A percentile compares a stretch with the other conserved stretches of the same genome.
These are phyloP conservation scores for Capromys pilorides DNA, from an alignment of 2,797 vertebrate species.

Conservation along the genomic window DNA sequence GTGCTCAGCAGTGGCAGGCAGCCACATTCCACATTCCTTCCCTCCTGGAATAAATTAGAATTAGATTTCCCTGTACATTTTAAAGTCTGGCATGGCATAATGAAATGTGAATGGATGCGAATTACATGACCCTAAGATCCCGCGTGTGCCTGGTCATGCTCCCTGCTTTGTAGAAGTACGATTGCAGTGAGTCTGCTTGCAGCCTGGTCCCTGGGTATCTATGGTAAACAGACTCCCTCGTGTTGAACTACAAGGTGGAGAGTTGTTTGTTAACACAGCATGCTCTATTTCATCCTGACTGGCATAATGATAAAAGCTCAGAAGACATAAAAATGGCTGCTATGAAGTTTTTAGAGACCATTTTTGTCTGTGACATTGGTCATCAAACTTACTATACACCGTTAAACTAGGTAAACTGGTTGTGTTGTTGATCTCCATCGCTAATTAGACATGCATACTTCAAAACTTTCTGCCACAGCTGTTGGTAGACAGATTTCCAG, in stretches of 20 bases:
- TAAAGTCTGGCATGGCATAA: background rate
- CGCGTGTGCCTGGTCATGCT: background rate
- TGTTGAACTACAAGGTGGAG: background rate
- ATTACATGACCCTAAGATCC: background rate
- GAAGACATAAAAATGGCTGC: background rate
- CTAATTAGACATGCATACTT: background rate
- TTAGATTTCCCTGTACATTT: background rate
- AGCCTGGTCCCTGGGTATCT: background rate
- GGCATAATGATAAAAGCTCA: background rate
- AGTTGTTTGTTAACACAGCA: background rate
- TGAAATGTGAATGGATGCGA: background rate
- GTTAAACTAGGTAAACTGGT: background rate
- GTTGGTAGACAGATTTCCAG: background rate
- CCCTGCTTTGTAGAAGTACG: background rate
- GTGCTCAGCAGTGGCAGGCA: background rate
- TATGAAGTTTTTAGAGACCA: background rate
- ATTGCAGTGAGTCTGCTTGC: background rate
- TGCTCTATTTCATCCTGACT: conserved; percentile 3
- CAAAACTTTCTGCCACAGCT: background rate
- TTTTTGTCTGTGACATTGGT: conserved; percentile 13
- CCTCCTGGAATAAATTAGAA: background rate
- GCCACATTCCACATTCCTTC: background rate
- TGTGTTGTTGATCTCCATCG: background rate
- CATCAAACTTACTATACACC: background rate
- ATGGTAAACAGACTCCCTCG: background rate